Evolutionary conservation across 1,140 invertebrate genomes (phyloP), one percentile per base, ranked within the genome.

Genomic region (Formica exsecta): DNA sequence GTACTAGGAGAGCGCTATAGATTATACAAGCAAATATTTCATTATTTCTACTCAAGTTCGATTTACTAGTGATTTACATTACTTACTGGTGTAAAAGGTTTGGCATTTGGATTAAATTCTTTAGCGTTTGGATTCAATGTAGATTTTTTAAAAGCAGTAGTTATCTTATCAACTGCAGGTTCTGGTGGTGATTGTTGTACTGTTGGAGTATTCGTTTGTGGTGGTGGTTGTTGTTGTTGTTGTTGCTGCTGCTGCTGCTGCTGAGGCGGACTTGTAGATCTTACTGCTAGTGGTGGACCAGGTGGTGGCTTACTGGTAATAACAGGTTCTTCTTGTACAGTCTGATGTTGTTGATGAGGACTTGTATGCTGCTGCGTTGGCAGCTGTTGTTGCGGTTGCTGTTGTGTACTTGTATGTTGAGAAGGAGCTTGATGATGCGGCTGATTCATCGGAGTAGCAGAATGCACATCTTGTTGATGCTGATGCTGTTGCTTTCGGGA

Each of bases 61-160:
- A 57, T 29, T 36, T 66, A 19, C 16, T 29, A 19, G 9, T 25
- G 16, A 25, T 75, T 1, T 48, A 65, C 57, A n/a, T 48, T 75
- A 94, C 97, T 97, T 92, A 98, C 96, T n/a, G 98, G 98, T 86
- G 97, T 97, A 93, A 98, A 98, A 7, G 97, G 96, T 92, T 98
- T 98, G 32, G 97, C 97, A 91, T 97, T 97, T 29, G 98, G 98
- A 96, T 98, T 98, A 95, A 98, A 98, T 95, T 98, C 98, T 94
- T 98, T 98, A 25, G 98, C 98, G 93, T 98, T 97, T 44, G 98
- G 98, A 96, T 98, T 98, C 48, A 98, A 95, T 0, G 96, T 98
- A 25, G 97, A 98, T 92, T 97, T 97, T 91, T 97, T 97, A 38
- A 97, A 95, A 29, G 96, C 96, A 65, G 95, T 95, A 6, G 96